Base-by-base conservation (phyloP, 1,140 invertebrate genomes). In the Oedothorax gibbosus region DNA sequence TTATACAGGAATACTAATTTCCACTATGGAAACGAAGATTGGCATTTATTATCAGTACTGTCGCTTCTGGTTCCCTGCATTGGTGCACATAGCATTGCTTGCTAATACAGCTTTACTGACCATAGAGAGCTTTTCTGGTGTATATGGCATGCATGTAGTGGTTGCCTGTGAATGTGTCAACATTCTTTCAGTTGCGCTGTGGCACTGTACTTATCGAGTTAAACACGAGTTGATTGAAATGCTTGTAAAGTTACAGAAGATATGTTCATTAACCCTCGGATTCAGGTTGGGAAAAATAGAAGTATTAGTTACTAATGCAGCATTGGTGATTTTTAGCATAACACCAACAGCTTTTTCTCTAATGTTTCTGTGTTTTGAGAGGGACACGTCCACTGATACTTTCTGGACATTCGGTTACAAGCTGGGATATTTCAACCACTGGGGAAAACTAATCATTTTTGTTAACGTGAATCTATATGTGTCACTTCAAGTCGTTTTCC, bases 341-440 rank as follows among this genome's bases (percentile, higher is more conserved):
- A 66, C 20, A 2, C 77, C 77, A 0, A 35, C 18, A 14, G n/a
- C n/a, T 6, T 68, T 79, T 56, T 18, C 77, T 18, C 6, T 79
- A 15, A 49, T 79, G 11, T 66, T 50, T 9, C 18, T 68, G 8
- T 18, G 50, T 35, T 56, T 49, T 1, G 35, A 18, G 6, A 79
- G 49, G 8, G 51, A 65, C 50, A 12, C 10, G 9, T 64, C 60
- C 0, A 15, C 51, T 12, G 77, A 79, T 21, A 51, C 11, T 9
- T 56, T 79, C 10, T 79, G 77, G 77, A 79, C 77, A 2, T 79
- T 35, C 64, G 64, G 77, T 4, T 79, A 68, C 49, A 68, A 65
- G 15, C 11, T 68, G 8, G 77, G 65, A 53, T n/a, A 68, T 21
- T 9, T 79, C 9, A n/a, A 35, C 10, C n/a, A n/a, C 0, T 79